Base-by-base conservation (phyloP, 2,113 vertebrate species). In the Gavialis gangeticus region DNA sequence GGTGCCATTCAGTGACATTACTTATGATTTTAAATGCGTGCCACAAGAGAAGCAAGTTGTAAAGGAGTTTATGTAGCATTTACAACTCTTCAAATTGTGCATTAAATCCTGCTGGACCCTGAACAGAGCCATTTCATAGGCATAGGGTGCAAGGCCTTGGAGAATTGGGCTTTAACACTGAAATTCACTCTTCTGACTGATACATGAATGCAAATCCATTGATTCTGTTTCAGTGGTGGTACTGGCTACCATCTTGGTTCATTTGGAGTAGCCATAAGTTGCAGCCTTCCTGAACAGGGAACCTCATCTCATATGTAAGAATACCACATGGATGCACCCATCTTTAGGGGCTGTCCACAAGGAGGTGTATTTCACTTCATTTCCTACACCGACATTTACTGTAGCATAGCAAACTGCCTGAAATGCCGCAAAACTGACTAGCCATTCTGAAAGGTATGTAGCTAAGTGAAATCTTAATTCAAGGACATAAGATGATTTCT, bases 371-470 rank as follows among this genome's bases (percentile, higher is more conserved):
- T 73, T 5, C 34, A 63, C 55, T 55, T 56, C 56, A 3, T 2
- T 0, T 22, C n/a, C 17, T 10, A 15, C 1, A 6, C 5, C 13
- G 37, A 8, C 4, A 0, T 17, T 1, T 30, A 0, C 0, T 2
- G 64, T 3, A 25, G 30, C 10, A 46, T 22, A 73, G 34, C 56
- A 2, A 1, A 8, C 4, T 8, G 55, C 10, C 34, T 34, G 69
- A 10, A 9, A 1, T 3, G 5, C 0, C 0, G 12, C 21, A 64
- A n/a, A 11, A 2, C n/a, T 2, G 77, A n/a, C 58, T 86, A 62
- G 8, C 0, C 27, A 82, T 78, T 89, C 34, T 2, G 67, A 67
- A 3, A 5, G 28, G 28, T 73, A 1, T 4, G 54, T 21, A 37
- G 54, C 28, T 30, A 0, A 34, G 75, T 60, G 81, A 55, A 15